Base-by-base conservation (phyloP, 1,140 invertebrate species). In the Himalopsyche phryganea region DNA sequence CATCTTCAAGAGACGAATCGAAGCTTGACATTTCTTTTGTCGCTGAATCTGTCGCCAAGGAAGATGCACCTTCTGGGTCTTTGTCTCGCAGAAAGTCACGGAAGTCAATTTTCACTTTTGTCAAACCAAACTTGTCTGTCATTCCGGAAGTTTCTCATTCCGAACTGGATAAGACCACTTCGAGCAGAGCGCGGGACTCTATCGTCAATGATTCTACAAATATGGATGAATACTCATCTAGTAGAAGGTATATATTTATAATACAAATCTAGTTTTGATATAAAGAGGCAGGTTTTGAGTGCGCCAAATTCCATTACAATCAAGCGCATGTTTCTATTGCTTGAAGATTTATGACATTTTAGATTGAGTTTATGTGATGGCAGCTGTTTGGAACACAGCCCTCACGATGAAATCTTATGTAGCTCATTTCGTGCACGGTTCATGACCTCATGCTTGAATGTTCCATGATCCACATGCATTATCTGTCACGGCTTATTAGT, bases 91-190 rank as follows among this genome's bases (percentile, higher is more conserved):
- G 71, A 20, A 76, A 72, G 50, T 68, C 71, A 2, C 66, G 69
- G 20, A 71, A 70, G 20, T 69, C 71, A 0, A 60, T 71, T 14
- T 35, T 74, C 18, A 36, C 44, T 6, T 61, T 52, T 0, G 66
- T 59, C 5, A 76, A 73, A 50, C 65, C 73, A 0, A 75, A 78
- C n/a, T 52, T 78, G 44, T 72, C 72, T 14, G 75, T 72, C n/a
- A 78, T 78, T 57, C 74, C 76, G 0, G 76, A 78, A 60, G 67
- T 67, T 6, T 63, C 65, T 0, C 59, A 62, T 0, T 68, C 71
- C 13, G 74, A 76, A 23, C 14, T 41, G 17, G 48, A 51, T n/a
- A 51, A 50, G 28, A 56, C 45, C 10, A 45, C 38, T 40, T 14
- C 19, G 11, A 40, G 35, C 9, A 55, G 14, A 38, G 6, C 13